Evolutionary conservation across 1,140 invertebrate species (phyloP).

Genomic region (Zaprionus africanus): DNA sequence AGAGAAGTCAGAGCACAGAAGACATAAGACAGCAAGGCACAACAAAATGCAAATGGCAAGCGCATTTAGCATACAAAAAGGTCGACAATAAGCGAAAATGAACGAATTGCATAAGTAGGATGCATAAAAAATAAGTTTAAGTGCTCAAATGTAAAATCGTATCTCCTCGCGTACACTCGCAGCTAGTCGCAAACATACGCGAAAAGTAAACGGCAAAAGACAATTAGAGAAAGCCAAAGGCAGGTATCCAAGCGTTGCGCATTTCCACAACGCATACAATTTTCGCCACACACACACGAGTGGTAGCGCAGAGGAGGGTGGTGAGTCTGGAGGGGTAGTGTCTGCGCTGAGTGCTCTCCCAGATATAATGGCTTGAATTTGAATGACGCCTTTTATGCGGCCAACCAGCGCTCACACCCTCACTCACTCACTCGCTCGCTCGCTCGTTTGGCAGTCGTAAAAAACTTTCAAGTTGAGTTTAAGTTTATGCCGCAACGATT

Average conservation of each 20-base stretch:
- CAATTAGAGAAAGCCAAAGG: conserved; percentile 60
- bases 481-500: conserved; percentile 36
- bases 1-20: background rate
- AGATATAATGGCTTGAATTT: conserved; percentile 72
- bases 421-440: conserved; percentile 19
- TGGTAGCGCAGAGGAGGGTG: background rate
- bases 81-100: conserved; percentile 66
- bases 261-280: conserved; percentile 61
- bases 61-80: conserved; percentile 56
- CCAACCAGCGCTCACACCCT: conserved; percentile 32
- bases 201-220: conserved; percentile 36
- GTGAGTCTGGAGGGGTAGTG: background rate
- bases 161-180: conserved; percentile 48
- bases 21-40: conserved; percentile 4
- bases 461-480: conserved; percentile 57
- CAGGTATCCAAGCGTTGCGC: conserved; percentile 47
- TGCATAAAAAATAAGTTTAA: conserved; percentile 71
- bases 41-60: conserved; percentile 69
- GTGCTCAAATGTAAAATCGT: conserved; percentile 64
- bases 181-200: conserved; percentile 13
- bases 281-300: conserved; percentile 21
- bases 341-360: conserved; percentile 30
- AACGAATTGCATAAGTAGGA: conserved; percentile 75
- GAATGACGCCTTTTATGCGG: conserved; percentile 73
- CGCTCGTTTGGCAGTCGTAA: conserved; percentile 44